Percentiles rank a stretch among this genome's conserved stretches.
Conservation (phyloP, 2,888 invertebrate species). For the Leucozona laternaria region DNA sequence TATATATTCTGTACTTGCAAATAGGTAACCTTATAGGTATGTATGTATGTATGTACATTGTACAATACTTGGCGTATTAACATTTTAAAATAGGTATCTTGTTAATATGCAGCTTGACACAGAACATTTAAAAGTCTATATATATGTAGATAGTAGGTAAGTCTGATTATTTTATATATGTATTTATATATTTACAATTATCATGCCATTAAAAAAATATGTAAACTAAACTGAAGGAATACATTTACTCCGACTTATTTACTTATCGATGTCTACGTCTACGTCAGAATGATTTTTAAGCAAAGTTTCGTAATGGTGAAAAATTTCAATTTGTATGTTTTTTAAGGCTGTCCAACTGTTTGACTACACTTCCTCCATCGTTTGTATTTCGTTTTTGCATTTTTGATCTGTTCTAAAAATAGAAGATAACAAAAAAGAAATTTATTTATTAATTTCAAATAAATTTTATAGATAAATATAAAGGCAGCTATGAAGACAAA, state of each 20-base stretch:
- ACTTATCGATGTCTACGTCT: constrained; percentile 73
- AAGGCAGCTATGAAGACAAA: too few relatives aligned
- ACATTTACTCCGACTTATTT: constrained; percentile 65
- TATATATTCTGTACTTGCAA: neutral
- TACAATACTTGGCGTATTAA: constrained; percentile 9
- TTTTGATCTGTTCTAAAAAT: constrained; percentile 63
- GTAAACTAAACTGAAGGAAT: constrained; percentile 31
- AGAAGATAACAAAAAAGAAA: neutral
- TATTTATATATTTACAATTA: constrained; percentile 8
- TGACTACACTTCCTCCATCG: constrained; percentile 47
- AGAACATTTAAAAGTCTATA: neutral
- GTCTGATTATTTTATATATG: constrained; percentile 3
- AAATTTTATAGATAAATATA: too few relatives aligned
- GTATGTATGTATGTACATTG: constrained; percentile 27
- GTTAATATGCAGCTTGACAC: constrained; percentile 20
- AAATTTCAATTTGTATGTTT: constrained; percentile 48
- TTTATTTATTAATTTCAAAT: neutral
- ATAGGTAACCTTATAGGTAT: neutral
- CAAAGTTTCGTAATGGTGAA: constrained; percentile 16
- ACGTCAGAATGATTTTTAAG: constrained; percentile 31
- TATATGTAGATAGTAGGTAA: neutral
- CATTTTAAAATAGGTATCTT: constrained; percentile 38
- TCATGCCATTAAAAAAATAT: neutral
- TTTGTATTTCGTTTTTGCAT: constrained; percentile 48
- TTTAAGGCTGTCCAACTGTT: constrained; percentile 54